Base-by-base conservation (phyloP, 2,113 vertebrate genomes). In the Carlito syrichta region DNA sequence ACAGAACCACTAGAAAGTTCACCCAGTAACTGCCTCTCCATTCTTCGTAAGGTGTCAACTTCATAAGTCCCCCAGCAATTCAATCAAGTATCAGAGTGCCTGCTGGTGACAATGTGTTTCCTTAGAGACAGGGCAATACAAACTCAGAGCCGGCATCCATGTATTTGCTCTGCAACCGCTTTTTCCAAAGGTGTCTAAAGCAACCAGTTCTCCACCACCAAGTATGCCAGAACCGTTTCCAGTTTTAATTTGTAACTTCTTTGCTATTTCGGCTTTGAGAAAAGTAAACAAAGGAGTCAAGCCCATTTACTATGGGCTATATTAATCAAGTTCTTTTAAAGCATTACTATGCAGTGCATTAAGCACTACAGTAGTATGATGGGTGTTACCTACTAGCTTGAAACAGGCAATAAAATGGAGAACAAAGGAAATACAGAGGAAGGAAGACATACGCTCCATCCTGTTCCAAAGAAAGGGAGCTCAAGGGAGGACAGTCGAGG, bases 91-190 rank as follows among this genome's bases (percentile, higher is more conserved):
- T 12, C 50, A 48, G 38, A 48, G 45, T 22, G 30, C 3, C 45
- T 10, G 1, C 1, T 1, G 12, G 25, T 23, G 3, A 68, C 2
- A 17, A 66, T 6, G 0, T 8, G 25, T 19, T 63, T 83, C 62
- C 38, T 54, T n/a, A 63, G 69, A 83, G 48, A 62, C 5, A 79
- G 35, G 22, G 62, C 35, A 52, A 35, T 4, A 68, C 40, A 82
- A 43, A 60, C 52, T 22, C 50, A 43, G 27, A 74, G 13, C 45
- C 68, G 30, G 5, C 40, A 54, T 43, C 32, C 6, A 0, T 19
- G 19, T 35, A 30, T n/a, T 56, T 22, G 63, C 60, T 92, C 68
- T 32, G 52, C 66, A 77, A 86, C 38, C 35, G 32, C n/a, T 93
- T 85, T 68, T 54, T 89, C 48, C 16, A 76, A 76, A 94, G 20